Evolutionary conservation across 2,797 vertebrate genomes (phyloP).

Genomic region (Helostoma temminkii): DNA sequence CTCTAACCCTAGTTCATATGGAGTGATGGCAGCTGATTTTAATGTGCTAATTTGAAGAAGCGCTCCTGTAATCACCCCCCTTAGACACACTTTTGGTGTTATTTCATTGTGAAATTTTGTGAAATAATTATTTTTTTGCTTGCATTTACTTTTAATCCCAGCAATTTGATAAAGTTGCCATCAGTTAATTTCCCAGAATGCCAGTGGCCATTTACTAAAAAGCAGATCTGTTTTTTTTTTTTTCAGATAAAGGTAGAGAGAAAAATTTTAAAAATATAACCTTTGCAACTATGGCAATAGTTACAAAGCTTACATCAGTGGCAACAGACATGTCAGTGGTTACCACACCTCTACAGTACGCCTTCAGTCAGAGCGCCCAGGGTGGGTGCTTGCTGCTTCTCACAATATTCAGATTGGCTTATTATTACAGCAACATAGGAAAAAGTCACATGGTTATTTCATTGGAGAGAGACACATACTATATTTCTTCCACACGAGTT

Average conservation of each 20-base stretch:
- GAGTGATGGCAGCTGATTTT: conserved; percentile 32
- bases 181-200: conserved; percentile 18
- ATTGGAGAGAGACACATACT: conserved; percentile 24
- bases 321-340: neutral
- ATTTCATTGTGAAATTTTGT: conserved; percentile 29
- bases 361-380: conserved; percentile 10
- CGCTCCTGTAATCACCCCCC: conserved; percentile 3
- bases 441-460: conserved; percentile 27
- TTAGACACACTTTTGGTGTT: conserved; percentile 13
- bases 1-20: conserved; percentile 19
- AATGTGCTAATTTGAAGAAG: conserved; percentile 37
- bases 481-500: conserved; percentile 14
- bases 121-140: conserved; percentile 3
- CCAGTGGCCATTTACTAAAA: conserved; percentile 9
- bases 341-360: neutral
- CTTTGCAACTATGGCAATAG: neutral
- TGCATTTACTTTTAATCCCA: conserved; percentile 3
- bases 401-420: conserved; percentile 13
- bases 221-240: neutral
- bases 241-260: neutral
- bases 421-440: conserved; percentile 10
- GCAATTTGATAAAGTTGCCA: neutral
- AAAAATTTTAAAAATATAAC: conserved; percentile 1
- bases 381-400: conserved; percentile 22
- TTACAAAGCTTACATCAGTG: neutral